phyloP scores from a whole-genome alignment of 2,888 invertebrate species.

The Pseudococcus viburni region DNA sequence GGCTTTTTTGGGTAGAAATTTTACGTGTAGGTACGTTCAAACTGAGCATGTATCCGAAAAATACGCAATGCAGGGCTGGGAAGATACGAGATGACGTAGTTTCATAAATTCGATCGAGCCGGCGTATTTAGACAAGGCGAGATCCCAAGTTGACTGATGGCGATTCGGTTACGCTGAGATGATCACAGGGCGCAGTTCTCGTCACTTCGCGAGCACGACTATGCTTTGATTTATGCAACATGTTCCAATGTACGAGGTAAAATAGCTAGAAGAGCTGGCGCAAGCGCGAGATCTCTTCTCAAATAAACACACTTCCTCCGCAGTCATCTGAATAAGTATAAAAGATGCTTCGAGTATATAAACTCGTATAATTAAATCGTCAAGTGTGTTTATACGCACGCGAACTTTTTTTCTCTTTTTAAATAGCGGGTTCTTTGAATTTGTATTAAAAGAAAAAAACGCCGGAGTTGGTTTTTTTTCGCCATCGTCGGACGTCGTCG shows the following conservation, averaged over 20 bases:
- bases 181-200: conserved; percentile 26
- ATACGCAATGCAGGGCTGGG: background rate
- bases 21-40: background rate
- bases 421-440: conserved; percentile 40
- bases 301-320: conserved; percentile 15
- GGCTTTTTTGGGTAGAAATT: conserved; percentile 26
- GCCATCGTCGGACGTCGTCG: background rate
- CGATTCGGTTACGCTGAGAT: conserved; percentile 10
- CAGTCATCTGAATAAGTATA: background rate
- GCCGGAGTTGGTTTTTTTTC: background rate
- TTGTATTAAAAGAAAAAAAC: background rate
- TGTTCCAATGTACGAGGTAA: background rate
- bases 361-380: conserved; percentile 29
- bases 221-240: conserved; percentile 11
- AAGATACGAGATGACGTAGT: background rate
- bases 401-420: conserved; percentile 16
- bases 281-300: background rate
- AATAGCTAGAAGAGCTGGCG: background rate
- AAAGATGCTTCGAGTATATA: background rate
- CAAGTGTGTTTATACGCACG: conserved; percentile 18
- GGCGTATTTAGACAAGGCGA: background rate
- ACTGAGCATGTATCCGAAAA: background rate
- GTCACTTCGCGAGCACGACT: background rate
- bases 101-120: conserved; percentile 10
- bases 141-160: conserved; percentile 11